A percentile compares a stretch with the other conserved stretches of the same genome.
Evolutionary conservation across 2,797 vertebrate species (phyloP).

Genomic region (Esox lucius): DNA sequence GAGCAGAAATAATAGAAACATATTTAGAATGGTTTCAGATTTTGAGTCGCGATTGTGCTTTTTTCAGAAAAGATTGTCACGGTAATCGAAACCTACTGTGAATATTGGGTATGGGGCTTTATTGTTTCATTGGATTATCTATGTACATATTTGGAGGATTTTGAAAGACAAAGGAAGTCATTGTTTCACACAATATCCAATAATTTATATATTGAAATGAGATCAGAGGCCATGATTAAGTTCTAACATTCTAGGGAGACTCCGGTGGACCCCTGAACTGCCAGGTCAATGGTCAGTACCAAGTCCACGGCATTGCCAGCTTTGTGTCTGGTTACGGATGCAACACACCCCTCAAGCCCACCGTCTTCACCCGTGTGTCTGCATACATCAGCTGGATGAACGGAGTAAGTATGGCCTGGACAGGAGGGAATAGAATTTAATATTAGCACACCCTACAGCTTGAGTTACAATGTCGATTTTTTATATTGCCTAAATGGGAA

Average conservation of each 20-base stretch:
- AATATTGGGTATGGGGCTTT: too few relatives aligned
- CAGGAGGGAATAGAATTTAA: neutral
- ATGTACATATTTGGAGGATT: too few relatives aligned
- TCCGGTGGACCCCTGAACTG: slow-evolving; percentile 91
- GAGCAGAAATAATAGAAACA: neutral
- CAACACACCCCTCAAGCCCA: slow-evolving; percentile 80
- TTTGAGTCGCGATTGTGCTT: too few relatives aligned
- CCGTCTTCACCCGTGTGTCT: slow-evolving; percentile 85
- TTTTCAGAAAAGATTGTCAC: too few relatives aligned
- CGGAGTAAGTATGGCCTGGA: slow-evolving; percentile 68
- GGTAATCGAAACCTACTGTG: too few relatives aligned
- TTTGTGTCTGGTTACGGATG: slow-evolving; percentile 86
- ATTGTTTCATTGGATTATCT: too few relatives aligned
- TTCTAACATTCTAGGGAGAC: slow-evolving; percentile 75
- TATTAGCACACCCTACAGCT: neutral
- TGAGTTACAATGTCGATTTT: neutral
- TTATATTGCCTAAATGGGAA: too few relatives aligned
- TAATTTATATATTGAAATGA: neutral
- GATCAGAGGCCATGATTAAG: slow-evolving; percentile 3
- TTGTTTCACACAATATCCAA: neutral
- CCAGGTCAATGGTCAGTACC: slow-evolving; percentile 71
- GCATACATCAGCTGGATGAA: slow-evolving; percentile 86
- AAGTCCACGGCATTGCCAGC: slow-evolving; percentile 87
- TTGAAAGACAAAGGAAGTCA: too few relatives aligned
- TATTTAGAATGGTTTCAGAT: too few relatives aligned